Conservation (phyloP, 2,797 vertebrate species). For the Cephalopachus bancanus region DNA sequence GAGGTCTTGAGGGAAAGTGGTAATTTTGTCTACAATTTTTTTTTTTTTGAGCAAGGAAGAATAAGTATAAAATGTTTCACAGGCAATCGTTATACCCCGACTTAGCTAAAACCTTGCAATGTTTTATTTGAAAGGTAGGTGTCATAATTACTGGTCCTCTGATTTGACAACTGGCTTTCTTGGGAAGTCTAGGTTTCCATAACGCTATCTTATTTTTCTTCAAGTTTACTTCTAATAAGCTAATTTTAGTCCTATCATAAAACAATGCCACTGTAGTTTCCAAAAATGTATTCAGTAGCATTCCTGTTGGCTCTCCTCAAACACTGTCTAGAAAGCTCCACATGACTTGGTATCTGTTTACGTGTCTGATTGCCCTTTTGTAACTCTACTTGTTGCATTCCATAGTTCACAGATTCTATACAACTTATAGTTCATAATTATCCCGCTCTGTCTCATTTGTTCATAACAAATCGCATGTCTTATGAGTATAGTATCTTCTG, state of each 20-base stretch:
- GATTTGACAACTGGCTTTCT: neutral
- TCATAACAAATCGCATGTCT: neutral
- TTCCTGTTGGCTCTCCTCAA: neutral
- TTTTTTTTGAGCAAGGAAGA: neutral
- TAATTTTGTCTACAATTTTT: neutral
- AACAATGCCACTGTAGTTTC: neutral
- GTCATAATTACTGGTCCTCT: neutral
- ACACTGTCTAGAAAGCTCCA: neutral
- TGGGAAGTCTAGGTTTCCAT: neutral
- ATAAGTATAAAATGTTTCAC: neutral
- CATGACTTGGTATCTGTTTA: too few relatives aligned
- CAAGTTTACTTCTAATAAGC: neutral
- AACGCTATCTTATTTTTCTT: neutral
- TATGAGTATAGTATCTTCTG: neutral
- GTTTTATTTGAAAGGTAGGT: neutral
- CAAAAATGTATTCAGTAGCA: neutral
- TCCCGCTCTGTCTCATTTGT: neutral
- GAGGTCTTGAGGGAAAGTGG: accelerated
- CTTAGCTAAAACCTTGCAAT: neutral
- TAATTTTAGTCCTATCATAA: neutral
- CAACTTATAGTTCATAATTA: neutral
- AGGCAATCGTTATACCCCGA: neutral
- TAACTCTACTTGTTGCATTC: neutral
- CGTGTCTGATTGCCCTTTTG: neutral
- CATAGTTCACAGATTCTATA: neutral